Evolutionary conservation across 2,888 invertebrate species (phyloP).

Genomic region (Ichneumoninae sp.): DNA sequence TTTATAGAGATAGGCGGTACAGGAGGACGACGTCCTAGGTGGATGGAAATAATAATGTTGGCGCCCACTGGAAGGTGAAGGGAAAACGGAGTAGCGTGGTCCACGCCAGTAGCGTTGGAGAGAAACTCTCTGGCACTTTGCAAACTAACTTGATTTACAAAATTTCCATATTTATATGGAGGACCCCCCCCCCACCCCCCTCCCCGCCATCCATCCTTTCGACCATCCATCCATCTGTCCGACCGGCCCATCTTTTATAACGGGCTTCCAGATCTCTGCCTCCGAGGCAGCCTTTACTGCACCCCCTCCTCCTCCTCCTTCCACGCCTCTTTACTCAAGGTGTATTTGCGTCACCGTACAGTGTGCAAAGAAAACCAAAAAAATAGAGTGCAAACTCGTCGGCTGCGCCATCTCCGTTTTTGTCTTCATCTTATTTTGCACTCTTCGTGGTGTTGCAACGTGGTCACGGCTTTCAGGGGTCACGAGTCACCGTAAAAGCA

Average conservation of each 20-base stretch:
- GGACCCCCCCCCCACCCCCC: constrained; percentile 40
- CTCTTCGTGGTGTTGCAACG: constrained; percentile 3
- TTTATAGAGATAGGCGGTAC: constrained; percentile 36
- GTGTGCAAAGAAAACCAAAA: background rate
- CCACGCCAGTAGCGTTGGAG: constrained; percentile 52
- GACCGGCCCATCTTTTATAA: constrained; percentile 64
- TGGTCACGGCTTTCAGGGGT: background rate
- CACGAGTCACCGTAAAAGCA: background rate
- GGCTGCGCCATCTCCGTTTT: background rate
- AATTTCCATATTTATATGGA: constrained; percentile 80
- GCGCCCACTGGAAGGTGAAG: constrained; percentile 32
- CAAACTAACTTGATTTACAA: constrained; percentile 77
- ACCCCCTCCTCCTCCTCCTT: background rate
- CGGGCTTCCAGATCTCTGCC: constrained; percentile 53
- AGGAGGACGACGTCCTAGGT: constrained; percentile 33
- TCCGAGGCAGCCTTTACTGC: constrained; percentile 15
- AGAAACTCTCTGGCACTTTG: constrained; percentile 68
- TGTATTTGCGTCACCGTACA: constrained; percentile 12
- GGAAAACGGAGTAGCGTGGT: constrained; percentile 30
- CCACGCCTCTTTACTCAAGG: constrained; percentile 48
- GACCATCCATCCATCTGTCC: constrained; percentile 66
- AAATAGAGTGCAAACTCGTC: background rate
- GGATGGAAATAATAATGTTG: constrained; percentile 54
- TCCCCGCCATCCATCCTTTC: constrained; percentile 65
- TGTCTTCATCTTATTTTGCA: background rate